Evolutionary conservation across 2,113 vertebrate genomes (phyloP).

Genomic region (Felis catus): DNA sequence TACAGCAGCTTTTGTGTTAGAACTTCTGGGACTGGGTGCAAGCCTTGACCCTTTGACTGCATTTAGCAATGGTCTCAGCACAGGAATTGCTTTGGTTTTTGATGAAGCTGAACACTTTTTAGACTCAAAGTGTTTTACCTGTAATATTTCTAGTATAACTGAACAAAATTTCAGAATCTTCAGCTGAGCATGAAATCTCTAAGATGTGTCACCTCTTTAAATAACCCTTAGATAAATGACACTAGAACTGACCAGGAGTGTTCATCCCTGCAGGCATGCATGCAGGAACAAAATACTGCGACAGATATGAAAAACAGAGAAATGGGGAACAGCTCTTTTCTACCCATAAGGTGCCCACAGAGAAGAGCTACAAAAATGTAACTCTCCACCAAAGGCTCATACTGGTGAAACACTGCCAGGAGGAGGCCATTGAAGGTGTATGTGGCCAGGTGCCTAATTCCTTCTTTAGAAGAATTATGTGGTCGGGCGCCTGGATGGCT

Average conservation of each 20-base stretch:
- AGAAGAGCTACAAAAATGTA: neutral
- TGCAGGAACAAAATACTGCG: neutral
- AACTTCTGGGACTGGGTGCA: fast-evolving
- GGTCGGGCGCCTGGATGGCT: no score
- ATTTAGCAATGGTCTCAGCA: neutral
- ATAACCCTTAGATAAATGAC: neutral
- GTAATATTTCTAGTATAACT: neutral
- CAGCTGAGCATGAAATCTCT: neutral
- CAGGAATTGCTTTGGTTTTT: neutral
- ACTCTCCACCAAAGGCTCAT: neutral
- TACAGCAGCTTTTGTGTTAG: neutral
- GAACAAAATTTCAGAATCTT: neutral
- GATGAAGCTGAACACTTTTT: neutral
- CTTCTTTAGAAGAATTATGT: neutral
- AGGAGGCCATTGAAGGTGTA: no score
- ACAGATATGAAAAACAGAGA: neutral
- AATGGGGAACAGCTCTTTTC: neutral
- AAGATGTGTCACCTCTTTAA: neutral
- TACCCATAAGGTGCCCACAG: neutral
- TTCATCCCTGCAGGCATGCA: fast-evolving
- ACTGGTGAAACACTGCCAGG: neutral
- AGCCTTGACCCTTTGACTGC: neutral
- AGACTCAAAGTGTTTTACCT: neutral
- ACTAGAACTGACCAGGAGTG: no score
- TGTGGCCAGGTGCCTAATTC: neutral